These are phyloP conservation scores for Meles meles DNA, from an alignment of 2,113 vertebrate genomes.

Conservation along the genomic window DNA sequence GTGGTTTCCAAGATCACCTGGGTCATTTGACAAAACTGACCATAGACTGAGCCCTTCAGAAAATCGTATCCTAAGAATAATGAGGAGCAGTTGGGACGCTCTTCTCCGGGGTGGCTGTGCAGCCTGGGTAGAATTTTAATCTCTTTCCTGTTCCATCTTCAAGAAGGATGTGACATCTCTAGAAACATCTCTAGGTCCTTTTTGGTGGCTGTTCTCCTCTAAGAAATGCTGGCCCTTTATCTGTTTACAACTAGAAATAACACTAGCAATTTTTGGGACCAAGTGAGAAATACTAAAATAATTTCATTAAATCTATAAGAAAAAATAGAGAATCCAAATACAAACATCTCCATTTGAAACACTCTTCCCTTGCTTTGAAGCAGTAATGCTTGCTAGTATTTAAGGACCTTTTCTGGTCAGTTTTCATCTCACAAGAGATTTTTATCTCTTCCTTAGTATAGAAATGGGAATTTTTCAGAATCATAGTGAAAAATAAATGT, in stretches of 20 bases:
- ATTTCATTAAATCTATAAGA: not conserved
- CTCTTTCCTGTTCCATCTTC: not conserved
- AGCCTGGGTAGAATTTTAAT: not conserved
- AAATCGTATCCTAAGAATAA: not conserved
- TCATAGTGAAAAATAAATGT: not conserved
- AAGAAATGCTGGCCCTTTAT: not conserved
- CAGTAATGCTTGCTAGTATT: not conserved
- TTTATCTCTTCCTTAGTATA: not conserved
- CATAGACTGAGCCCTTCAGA: not conserved
- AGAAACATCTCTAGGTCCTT: not conserved
- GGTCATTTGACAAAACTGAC: not conserved
- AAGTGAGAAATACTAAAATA: not conserved
- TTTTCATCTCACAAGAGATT: not conserved
- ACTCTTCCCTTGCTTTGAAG: not conserved
- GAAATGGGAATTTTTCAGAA: not conserved
- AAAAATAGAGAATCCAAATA: not conserved
- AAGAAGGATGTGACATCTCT: not conserved
- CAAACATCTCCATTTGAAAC: not conserved
- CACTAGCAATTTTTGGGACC: not conserved
- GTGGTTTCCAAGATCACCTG: not conserved
- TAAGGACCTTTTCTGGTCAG: not conserved
- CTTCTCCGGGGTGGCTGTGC: not conserved
- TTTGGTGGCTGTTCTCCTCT: not conserved
- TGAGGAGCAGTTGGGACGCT: not conserved
- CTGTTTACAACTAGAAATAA: not conserved